These are phyloP conservation scores for Cryptocephalus moraei DNA, from an alignment of 2,888 invertebrate species.

Conservation along the genomic window DNA sequence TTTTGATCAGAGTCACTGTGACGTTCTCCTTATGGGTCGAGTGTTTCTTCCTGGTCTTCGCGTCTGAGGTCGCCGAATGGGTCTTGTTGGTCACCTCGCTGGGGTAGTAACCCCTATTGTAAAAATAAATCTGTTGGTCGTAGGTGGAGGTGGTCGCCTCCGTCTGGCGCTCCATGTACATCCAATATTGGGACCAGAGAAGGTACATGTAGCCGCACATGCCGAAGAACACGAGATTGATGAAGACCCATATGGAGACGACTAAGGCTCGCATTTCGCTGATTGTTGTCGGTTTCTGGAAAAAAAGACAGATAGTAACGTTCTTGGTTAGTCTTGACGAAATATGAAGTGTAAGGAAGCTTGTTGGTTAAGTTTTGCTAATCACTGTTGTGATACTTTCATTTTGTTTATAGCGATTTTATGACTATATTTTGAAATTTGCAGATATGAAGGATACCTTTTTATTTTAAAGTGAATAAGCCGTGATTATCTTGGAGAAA, in stretches of 20 bases:
- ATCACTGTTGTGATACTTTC: no score
- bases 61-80: slow-evolving; percentile 3
- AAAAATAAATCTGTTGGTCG: slow-evolving; percentile 37
- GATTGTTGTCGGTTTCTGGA: no score
- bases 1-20: slow-evolving; percentile 42
- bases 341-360: no score
- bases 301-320: no score
- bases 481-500: no score
- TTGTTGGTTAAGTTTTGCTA: no score
- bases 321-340: no score
- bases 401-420: no score
- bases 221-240: slow-evolving; percentile 59
- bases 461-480: no score
- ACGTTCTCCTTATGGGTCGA: slow-evolving; percentile 30
- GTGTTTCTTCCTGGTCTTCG: slow-evolving; percentile 27
- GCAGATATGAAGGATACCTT: no score
- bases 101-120: slow-evolving; percentile 32
- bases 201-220: slow-evolving; percentile 64
- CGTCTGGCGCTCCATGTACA: slow-evolving; percentile 48
- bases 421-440: no score
- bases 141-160: slow-evolving; percentile 34
- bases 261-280: slow-evolving; percentile 50
- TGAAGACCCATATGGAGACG: slow-evolving; percentile 60
- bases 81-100: slow-evolving; percentile 14
- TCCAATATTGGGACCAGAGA: slow-evolving; percentile 65